phyloP scores from a whole-genome alignment of 1,140 invertebrate genomes.

The Vanessa tameamea region DNA sequence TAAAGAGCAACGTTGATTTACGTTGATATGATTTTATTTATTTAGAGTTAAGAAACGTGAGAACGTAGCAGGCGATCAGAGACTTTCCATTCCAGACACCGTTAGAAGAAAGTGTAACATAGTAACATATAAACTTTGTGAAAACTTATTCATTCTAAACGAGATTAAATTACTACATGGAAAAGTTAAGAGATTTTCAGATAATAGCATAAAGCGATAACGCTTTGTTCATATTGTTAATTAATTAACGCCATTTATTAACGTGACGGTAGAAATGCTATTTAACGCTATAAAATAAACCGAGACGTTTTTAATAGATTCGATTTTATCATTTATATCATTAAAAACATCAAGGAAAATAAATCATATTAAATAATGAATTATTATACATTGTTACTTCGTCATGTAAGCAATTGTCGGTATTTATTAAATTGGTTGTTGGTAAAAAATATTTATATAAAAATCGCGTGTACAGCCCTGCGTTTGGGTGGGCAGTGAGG shows the following conservation, averaged over 20 bases:
- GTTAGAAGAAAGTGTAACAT: constrained; percentile 22
- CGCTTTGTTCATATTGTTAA: not conserved
- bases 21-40: constrained; percentile 1
- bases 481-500: constrained; percentile 58
- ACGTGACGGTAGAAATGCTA: too few species aligned
- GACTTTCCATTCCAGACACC: constrained; percentile 10
- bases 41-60: constrained; percentile 5
- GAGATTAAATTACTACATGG: constrained; percentile 6
- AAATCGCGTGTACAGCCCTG: constrained; percentile 53
- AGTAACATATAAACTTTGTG: constrained; percentile 10
- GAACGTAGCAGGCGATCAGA: constrained; percentile 8
- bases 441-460: not conserved
- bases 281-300: not conserved
- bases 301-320: too few species aligned
- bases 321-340: too few species aligned
- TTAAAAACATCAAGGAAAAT: too few species aligned
- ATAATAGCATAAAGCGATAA: not conserved
- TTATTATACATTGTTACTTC: too few species aligned
- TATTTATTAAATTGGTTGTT: not conserved
- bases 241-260: not conserved
- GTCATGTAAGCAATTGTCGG: too few species aligned
- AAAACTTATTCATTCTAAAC: constrained; percentile 5
- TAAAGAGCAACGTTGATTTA: not conserved
- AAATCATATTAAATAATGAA: too few species aligned
- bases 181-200: not conserved